These are phyloP conservation scores for Acyrthosiphon pisum DNA, from an alignment of 1,140 invertebrate genomes.

Conservation along the genomic window DNA sequence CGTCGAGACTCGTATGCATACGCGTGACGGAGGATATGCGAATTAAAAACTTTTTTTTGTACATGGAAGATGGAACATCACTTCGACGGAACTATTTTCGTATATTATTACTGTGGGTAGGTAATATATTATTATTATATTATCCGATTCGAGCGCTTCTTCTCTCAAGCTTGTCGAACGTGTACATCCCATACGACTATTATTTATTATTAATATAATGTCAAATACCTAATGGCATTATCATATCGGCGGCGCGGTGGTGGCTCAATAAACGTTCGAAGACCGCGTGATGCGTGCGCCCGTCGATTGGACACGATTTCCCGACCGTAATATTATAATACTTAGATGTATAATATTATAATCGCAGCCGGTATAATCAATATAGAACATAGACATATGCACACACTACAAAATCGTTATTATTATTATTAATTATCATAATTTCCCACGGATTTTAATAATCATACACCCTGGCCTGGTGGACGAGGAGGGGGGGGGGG, in stretches of 20 bases:
- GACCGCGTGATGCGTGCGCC: not conserved
- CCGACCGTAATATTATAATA: not conserved
- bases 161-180: not conserved
- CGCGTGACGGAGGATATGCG: constrained; percentile 5
- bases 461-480: not conserved
- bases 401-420: not conserved
- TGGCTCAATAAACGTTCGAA: not conserved
- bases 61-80: not conserved
- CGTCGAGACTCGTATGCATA: not conserved
- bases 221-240: not conserved
- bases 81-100: not conserved
- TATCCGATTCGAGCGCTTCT: constrained; percentile 1
- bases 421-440: not conserved
- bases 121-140: not conserved
- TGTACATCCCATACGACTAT: not conserved
- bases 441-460: not conserved
- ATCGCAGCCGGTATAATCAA: not conserved
- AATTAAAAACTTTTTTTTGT: constrained; percentile 16
- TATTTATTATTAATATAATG: not conserved
- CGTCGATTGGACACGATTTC: constrained; percentile 29
- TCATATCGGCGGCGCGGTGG: not conserved
- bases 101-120: not conserved
- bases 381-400: not conserved
- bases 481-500: not conserved
- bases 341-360: not conserved